phyloP scores from a whole-genome alignment of 2,888 invertebrate genomes.

The Ophion ellenae region DNA sequence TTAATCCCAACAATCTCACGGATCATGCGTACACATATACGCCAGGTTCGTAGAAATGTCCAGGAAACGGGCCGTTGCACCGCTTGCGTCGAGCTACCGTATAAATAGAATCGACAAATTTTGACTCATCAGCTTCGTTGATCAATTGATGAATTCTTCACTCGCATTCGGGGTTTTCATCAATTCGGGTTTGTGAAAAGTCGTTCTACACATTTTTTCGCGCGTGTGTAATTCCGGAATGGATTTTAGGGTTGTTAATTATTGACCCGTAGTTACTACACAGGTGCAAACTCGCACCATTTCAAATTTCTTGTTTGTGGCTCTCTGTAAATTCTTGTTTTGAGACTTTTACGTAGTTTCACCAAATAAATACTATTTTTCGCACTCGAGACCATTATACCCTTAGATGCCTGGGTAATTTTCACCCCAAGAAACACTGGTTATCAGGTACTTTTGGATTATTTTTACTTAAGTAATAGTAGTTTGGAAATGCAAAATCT shows the following conservation, averaged over 20 bases:
- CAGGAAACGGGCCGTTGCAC: not conserved
- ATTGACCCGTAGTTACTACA: not conserved
- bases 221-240: not conserved
- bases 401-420: too few species aligned
- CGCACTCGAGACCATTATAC: too few species aligned
- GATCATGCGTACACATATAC: not conserved
- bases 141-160: not conserved
- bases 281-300: too few species aligned
- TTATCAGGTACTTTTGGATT: too few species aligned
- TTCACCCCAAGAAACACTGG: too few species aligned
- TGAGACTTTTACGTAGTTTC: too few species aligned
- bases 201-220: not conserved
- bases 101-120: not conserved
- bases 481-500: too few species aligned
- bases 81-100: not conserved
- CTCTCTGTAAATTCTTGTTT: too few species aligned
- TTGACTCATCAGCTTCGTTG: not conserved
- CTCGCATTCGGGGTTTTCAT: not conserved
- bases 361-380: too few species aligned
- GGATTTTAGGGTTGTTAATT: not conserved
- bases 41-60: not conserved
- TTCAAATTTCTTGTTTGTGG: too few species aligned
- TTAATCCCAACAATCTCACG: not conserved
- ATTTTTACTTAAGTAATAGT: too few species aligned
- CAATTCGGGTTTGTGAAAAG: not conserved